Evolutionary conservation across 2,888 invertebrate genomes (phyloP).

Genomic region (Rotaria macrura): DNA sequence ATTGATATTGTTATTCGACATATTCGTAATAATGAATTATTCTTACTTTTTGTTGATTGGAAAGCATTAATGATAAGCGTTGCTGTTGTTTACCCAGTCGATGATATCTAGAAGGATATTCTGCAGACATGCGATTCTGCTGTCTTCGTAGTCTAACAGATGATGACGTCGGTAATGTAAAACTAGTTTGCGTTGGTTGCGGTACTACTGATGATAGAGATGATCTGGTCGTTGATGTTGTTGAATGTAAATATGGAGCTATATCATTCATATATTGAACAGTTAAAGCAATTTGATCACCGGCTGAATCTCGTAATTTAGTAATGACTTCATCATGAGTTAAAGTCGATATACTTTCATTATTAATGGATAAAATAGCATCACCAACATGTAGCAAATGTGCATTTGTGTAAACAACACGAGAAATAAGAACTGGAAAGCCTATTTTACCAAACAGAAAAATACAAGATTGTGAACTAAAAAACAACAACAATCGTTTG

Average conservation of each 20-base stretch:
- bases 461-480: too few species aligned
- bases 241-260: background rate
- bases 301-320: background rate
- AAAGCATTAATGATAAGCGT: background rate
- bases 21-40: background rate
- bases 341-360: background rate
- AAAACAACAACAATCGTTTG: background rate
- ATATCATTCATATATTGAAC: background rate
- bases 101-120: background rate
- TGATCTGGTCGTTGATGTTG: background rate
- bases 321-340: background rate
- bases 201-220: background rate
- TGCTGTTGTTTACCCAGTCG: background rate
- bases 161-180: background rate
- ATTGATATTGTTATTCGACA: too few species aligned
- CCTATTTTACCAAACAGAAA: background rate
- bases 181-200: background rate
- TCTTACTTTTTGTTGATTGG: background rate
- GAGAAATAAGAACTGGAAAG: slow-evolving; percentile 14
- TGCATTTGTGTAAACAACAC: slow-evolving; percentile 2
- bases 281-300: background rate
- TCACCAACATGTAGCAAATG: slow-evolving; percentile 13
- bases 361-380: slow-evolving; percentile 1
- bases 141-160: background rate
- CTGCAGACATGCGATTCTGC: background rate